These are phyloP conservation scores for Melinaea marsaeus DNA, from an alignment of 2,888 invertebrate genomes.

Conservation along the genomic window DNA sequence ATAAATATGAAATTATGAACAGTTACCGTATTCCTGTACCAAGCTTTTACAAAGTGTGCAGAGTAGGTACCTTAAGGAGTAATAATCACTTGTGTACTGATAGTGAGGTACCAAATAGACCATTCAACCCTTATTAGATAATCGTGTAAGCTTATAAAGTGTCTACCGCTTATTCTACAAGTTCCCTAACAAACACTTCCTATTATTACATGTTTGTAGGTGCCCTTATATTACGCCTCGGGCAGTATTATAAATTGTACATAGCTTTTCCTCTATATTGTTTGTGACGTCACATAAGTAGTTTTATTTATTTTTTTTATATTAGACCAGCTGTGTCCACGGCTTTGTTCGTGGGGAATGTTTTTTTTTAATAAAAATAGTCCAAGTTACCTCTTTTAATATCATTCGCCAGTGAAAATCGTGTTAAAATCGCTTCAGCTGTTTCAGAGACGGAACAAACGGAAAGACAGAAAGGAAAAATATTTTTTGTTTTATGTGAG, in stretches of 20 bases:
- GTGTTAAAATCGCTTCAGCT: no score
- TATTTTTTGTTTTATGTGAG: no score
- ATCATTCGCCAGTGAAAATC: no score
- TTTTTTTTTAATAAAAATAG: no score
- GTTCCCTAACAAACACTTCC: slow-evolving; percentile 33
- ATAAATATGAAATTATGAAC: no score
- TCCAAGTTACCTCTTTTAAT: no score
- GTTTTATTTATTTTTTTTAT: not conserved
- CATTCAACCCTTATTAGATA: slow-evolving; percentile 24
- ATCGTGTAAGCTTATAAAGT: slow-evolving; percentile 28
- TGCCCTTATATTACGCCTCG: not conserved
- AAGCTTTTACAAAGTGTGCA: not conserved
- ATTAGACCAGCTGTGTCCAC: no score
- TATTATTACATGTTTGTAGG: slow-evolving; percentile 8
- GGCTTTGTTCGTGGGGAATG: no score
- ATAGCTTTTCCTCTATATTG: not conserved
- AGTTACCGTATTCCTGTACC: not conserved
- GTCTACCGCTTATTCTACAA: slow-evolving; percentile 34
- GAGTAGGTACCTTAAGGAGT: slow-evolving; percentile 4
- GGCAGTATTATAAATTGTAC: not conserved
- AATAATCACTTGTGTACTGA: slow-evolving; percentile 21
- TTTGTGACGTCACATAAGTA: not conserved
- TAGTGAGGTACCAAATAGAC: slow-evolving; percentile 24
- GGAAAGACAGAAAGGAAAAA: no score
- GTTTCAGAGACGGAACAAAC: no score